Base-by-base conservation (phyloP, 2,797 vertebrate species). In the Brachyalestes nurse region DNA sequence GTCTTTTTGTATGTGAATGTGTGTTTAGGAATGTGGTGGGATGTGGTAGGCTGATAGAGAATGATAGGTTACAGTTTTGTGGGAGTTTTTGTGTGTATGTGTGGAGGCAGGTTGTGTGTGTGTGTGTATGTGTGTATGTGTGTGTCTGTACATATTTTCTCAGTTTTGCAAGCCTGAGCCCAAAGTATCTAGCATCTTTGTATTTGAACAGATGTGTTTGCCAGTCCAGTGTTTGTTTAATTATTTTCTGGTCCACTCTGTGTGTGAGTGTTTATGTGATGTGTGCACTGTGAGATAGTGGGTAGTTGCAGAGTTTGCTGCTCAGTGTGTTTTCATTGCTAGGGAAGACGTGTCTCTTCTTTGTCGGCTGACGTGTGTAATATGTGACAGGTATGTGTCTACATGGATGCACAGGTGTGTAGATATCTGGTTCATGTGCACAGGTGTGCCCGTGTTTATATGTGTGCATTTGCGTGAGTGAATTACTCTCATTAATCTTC, bases 171-270 rank as follows among this genome's bases (percentile, higher is more conserved):
- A 25, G 47, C 40, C 57, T 70, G 65, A 78, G 5, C 72, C n/a
- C 4, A 57, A 58, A 34, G 14, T 10, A 80, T 79, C 81, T 28
- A 75, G 77, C 45, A 17, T 38, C 8, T 2, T 4, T 55, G 72
- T 83, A 17, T 85, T 75, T 81, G 60, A 83, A 85, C 75, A 85
- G 78, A 77, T 60, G 74, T 72, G 72, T 80, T 74, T 74, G 55
- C 19, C 0, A 8, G 45, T 60, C 34, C 12, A 45, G 17, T 5
- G n/a, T 6, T 21, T 60, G 21, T 61, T 49, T 75, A 65, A 42
- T 62, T 69, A n/a, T 76, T 66, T 51, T 75, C 71, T 72, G 13
- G 8, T 40, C 55, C 38, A 40, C 5, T 62, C 5, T 74, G 9
- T 66, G 4, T 75, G 47, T 40, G 45, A 4, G 47, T 51, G 10